Base-by-base conservation (phyloP, 2,797 vertebrate species). In the Neoniphon sammara region DNA sequence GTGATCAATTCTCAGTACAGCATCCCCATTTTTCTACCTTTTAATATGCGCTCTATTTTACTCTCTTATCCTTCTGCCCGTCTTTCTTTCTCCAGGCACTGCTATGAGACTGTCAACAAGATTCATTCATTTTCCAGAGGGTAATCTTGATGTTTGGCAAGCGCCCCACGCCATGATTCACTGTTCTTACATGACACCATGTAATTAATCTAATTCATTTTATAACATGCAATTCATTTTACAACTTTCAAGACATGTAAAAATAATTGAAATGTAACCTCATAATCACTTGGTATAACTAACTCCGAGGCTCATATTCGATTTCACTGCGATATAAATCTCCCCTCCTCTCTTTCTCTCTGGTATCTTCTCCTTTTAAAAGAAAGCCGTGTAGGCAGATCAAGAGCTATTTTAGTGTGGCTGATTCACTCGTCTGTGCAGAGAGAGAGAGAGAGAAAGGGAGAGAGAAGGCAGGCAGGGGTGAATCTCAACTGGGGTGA, bases 381-480 rank as follows among this genome's bases (percentile, higher is more conserved):
- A 64, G 65, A 74, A 77, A 71, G 73, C 81, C 54, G 86, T 67
- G 90, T 89, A 49, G 89, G 89, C 87, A 84, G 90, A 90, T 87
- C 74, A 74, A 82, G 80, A 79, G 73, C 83, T 90, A 81, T 90
- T 90, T 84, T 66, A 63, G 82, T 30, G 77, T 72, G 63, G 78
- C 80, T 87, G 89, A 92, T 82, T 92, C 92, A 92, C 82, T 81
- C 52, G 63, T 87, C 78, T 83, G 85, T 69, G 44, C 76, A 70
- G 75, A 71, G 72, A 60, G 67, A 63, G 52, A 62, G 66, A 54
- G 70, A 53, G 7, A 55, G 27, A 63, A 46, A 56, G 56, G 52
- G 56, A 55, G 70, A 75, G 27, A 12, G 31, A 34, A 39, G 36
- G 36, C 36, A 39, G 54, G 78, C 9, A 34, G 60, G 56, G 79